phyloP scores from a whole-genome alignment of 2,797 vertebrate genomes.

The Astyanax mexicanus region DNA sequence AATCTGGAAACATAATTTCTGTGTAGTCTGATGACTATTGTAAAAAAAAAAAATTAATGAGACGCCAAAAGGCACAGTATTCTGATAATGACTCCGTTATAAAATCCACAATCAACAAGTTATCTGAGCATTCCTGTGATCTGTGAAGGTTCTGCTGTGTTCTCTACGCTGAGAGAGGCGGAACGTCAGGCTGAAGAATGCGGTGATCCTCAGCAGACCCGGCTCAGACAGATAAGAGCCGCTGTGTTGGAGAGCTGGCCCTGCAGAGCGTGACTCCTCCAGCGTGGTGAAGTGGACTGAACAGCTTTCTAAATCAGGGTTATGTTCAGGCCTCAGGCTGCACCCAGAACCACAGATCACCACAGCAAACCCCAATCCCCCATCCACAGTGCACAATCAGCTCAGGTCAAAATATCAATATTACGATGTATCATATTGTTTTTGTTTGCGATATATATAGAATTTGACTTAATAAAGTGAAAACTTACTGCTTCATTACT shows the following conservation, averaged over 20 bases:
- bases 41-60: too few species aligned
- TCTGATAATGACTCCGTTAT: too few species aligned
- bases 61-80: too few species aligned
- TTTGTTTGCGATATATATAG: too few species aligned
- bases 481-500: too few species aligned
- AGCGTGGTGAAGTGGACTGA: background rate
- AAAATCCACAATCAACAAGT: background rate
- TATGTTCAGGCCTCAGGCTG: background rate
- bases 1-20: too few species aligned
- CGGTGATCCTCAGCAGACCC: background rate
- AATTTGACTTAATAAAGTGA: too few species aligned
- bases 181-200: slow-evolving; percentile 18
- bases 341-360: background rate
- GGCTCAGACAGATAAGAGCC: slow-evolving; percentile 20
- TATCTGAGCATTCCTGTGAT: too few species aligned
- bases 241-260: slow-evolving; percentile 19
- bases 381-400: background rate
- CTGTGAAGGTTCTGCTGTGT: background rate
- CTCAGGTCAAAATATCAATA: too few species aligned
- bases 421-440: too few species aligned
- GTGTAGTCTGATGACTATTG: too few species aligned
- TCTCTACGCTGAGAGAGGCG: background rate
- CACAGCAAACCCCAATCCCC: background rate
- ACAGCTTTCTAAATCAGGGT: slow-evolving; percentile 12
- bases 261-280: slow-evolving; percentile 2